Conservation (phyloP, 2,888 invertebrate genomes). For the Odontomyia ornata region DNA sequence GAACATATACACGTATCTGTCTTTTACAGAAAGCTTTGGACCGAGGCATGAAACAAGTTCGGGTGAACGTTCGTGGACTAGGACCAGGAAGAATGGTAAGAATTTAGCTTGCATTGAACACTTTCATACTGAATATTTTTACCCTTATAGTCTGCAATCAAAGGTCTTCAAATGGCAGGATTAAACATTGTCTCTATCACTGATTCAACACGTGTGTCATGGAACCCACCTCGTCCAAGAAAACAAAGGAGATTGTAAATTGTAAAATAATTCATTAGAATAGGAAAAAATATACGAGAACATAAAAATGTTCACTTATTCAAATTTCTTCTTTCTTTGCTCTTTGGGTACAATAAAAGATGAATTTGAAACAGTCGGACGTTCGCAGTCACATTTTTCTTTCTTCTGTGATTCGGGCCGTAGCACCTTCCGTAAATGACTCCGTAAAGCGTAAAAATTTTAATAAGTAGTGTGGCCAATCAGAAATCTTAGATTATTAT, state of each 20-base stretch:
- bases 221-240: conserved; percentile 82
- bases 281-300: background rate
- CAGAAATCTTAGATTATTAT: too few relatives aligned
- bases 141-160: conserved; percentile 82
- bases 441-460: too few relatives aligned
- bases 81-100: conserved; percentile 91
- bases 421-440: too few relatives aligned
- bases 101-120: background rate
- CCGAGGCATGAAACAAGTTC: conserved; percentile 77
- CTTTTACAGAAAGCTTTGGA: conserved; percentile 73
- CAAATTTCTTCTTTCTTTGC: too few relatives aligned
- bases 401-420: too few relatives aligned
- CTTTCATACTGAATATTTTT: conserved; percentile 30
- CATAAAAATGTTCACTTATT: background rate
- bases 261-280: background rate
- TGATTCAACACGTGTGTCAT: conserved; percentile 87
- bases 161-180: conserved; percentile 93
- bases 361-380: too few relatives aligned
- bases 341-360: too few relatives aligned
- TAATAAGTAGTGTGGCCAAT: too few relatives aligned
- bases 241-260: conserved; percentile 84
- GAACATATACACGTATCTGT: conserved; percentile 42
- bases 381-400: too few relatives aligned
- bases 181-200: conserved; percentile 90
- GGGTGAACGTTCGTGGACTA: conserved; percentile 82